phyloP scores from a whole-genome alignment of 64 coral and sea anemone genomes.

The Montipora sp. region DNA sequence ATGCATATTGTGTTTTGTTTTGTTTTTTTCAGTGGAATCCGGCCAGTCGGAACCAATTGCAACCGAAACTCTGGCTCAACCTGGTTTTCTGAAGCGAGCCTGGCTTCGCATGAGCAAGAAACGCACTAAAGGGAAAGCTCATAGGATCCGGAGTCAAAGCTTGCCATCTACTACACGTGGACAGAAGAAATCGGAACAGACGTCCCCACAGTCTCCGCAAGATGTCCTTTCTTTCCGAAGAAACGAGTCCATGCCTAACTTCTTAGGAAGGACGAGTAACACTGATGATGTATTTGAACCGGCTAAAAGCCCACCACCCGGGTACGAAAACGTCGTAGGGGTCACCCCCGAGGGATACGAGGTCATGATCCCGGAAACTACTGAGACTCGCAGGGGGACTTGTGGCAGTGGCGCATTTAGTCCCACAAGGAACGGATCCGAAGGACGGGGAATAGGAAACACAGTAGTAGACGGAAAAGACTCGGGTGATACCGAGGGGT shows the following conservation, averaged over 20 bases:
- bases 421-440: background rate
- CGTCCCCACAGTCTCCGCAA: background rate
- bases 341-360: conserved; percentile 71
- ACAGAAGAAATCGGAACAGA: background rate
- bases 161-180: background rate
- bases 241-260: conserved; percentile 14
- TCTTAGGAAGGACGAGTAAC: background rate
- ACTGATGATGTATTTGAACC: conserved; percentile 4
- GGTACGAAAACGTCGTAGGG: conserved; percentile 28
- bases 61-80: background rate
- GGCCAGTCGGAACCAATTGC: background rate
- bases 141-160: conserved; percentile 44
- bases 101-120: conserved; percentile 57
- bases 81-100: conserved; percentile 51
- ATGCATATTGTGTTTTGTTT: background rate
- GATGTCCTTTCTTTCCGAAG: background rate
- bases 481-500: conserved; percentile 24
- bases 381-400: background rate
- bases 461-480: background rate
- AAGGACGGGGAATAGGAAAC: background rate
- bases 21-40: background rate
- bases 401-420: background rate
- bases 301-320: conserved; percentile 4
- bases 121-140: conserved; percentile 8
- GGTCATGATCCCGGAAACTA: conserved; percentile 53